Evolutionary conservation across 2,113 vertebrate genomes (phyloP).

Genomic region (Columbina picui): DNA sequence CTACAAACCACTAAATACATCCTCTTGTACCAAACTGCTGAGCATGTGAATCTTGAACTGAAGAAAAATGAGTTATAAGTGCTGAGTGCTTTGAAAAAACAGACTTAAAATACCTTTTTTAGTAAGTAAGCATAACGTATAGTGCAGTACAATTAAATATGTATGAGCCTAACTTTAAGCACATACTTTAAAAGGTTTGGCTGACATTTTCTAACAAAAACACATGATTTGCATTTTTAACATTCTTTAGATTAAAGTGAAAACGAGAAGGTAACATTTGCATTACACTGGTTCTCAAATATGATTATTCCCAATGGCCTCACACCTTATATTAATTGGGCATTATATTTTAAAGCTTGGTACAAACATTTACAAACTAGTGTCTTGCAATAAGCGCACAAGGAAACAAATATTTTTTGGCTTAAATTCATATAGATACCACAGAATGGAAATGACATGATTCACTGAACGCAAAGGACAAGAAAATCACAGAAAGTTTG

Average conservation of each 20-base stretch:
- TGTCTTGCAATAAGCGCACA: not conserved
- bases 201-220: not conserved
- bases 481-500: not conserved
- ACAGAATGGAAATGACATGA: not conserved
- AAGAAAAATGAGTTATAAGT: not conserved
- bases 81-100: not conserved
- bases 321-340: not conserved
- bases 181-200: not conserved
- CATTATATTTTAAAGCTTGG: not conserved
- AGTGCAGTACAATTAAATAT: conserved; percentile 5
- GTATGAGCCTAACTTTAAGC: not conserved
- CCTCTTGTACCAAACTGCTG: not conserved
- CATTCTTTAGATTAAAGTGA: not conserved
- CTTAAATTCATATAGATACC: not conserved
- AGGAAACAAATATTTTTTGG: not conserved
- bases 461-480: not conserved
- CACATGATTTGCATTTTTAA: not conserved
- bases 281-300: not conserved
- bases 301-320: not conserved
- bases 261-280: not conserved
- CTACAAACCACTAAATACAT: not conserved
- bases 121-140: not conserved
- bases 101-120: not conserved
- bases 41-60: not conserved
- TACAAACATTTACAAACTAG: not conserved